Base-by-base conservation (phyloP, 1,140 invertebrate species). In the Habropoda laboriosa region DNA sequence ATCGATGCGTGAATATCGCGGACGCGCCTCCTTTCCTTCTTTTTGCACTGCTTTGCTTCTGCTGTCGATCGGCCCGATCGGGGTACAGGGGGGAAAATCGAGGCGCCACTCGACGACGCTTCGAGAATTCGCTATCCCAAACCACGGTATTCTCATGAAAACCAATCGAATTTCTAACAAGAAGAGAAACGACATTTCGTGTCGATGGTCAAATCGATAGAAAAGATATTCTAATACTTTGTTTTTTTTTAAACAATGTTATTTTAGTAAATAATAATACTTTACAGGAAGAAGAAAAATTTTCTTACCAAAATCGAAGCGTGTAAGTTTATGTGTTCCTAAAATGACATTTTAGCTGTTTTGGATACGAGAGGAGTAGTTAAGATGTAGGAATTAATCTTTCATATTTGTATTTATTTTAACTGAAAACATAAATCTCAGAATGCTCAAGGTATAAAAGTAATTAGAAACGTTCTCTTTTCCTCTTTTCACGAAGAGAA, bases 1-100 rank as follows among this genome's bases (percentile, higher is more conserved):
- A 67, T 82, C 64, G 83, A 88, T 58, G 85, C 83, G 77, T 86
- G 71, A 82, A 85, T 88, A 87, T 87, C 81, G 64, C 80, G 80
- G 47, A 77, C 78, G 73, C 53, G 67, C 83, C 83, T 83, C 75
- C 82, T 75, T 78, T 77, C 64, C 45, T 49, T 73, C 35, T 42
- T 30, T 49, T 60, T 53, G 35, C 40, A 35, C 42, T 32, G 45
- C 47, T 78, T 58, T 38, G 38, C 73, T 80, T 61, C 78, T 79
- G n/a, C 49, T 42, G 24, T 18, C 40, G 66, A 55, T 75, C 24
- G 67, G 24, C 8, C 21, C 32, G 66, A 77, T 73, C 40, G 35
- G 42, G 30, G 30, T n/a, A 66, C 45, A n/a, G 61, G 40, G 10
- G 6, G 47, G 24, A 64, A 63, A 80, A 81, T 60, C 58, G 67